phyloP scores from a whole-genome alignment of 2,113 vertebrate genomes.

The Ariopsis seemanni region DNA sequence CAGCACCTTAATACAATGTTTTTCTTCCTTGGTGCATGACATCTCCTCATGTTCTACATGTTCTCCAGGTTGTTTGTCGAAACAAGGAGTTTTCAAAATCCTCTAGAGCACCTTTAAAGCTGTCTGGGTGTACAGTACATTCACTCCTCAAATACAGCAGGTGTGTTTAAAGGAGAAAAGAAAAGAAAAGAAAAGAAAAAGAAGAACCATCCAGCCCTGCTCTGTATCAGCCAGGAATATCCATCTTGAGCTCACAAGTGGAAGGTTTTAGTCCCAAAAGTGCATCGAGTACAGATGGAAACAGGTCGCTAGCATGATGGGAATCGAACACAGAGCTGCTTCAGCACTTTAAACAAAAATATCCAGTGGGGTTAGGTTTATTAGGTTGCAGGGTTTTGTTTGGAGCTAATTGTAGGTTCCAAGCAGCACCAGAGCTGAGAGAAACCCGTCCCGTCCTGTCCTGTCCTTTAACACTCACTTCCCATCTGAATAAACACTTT shows the following conservation, averaged over 20 bases:
- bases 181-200: no score
- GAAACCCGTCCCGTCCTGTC: no score
- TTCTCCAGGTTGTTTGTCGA: not conserved
- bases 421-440: no score
- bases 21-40: no score
- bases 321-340: no score
- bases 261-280: not conserved
- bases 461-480: not conserved
- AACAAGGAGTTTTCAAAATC: not conserved
- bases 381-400: no score
- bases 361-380: no score
- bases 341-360: no score
- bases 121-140: not conserved
- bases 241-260: not conserved
- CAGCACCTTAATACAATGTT: not conserved
- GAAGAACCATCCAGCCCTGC: not conserved
- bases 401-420: no score
- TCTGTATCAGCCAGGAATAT: not conserved
- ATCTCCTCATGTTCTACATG: no score
- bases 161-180: not conserved
- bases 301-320: not conserved
- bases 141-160: no score
- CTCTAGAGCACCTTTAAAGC: not conserved
- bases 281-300: not conserved
- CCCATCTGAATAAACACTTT: not conserved